Base-by-base conservation (phyloP, 2,797 vertebrate species). In the Botia almorhae region DNA sequence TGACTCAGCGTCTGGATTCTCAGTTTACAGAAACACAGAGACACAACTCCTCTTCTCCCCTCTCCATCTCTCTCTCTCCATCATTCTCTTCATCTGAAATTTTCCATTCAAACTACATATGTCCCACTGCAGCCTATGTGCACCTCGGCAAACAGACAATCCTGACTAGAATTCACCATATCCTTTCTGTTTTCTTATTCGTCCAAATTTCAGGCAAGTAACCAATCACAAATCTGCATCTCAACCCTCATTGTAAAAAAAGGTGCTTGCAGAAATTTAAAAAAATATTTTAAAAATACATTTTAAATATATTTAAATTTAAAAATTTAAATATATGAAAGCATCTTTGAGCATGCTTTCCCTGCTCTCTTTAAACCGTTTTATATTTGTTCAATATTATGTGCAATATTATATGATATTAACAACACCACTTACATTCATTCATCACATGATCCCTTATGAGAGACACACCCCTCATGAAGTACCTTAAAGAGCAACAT, bases 1-100 rank as follows among this genome's bases (percentile, higher is more conserved):
- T 69, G 67, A 78, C 23, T 78, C 76, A 60, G 67, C 43, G 2
- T 69, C 55, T 69, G 55, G 53, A 12, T 61, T 43, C 53, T 69
- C 12, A 5, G 8, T 61, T 77, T 50, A 60, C 39, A 60, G 53
- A 61, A 36, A 33, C 51, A 60, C 19, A 16, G 53, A 69, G 5
- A 48, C 36, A 60, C 26, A 64, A 65, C 21, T 10, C 43, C 43
- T 8, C 43, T 8, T 46, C 7, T 46, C 43, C 8, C 10, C 50
- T 51, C 14, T 65, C n/a, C 23, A n/a, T 5, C 7, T 0, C 1
- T 58, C 33, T 67, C 13, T 39, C 3, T 39, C n/a, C 23, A 19
- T 68, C 21, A 68, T 56, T 56, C 23, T 19, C 7, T 58, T 23
- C 2, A 2, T 48, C 64, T 58, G 64, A 19, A 11, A 26, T 46